Base-by-base conservation (phyloP, 2,113 vertebrate genomes). In the Eleginops maclovinus region DNA sequence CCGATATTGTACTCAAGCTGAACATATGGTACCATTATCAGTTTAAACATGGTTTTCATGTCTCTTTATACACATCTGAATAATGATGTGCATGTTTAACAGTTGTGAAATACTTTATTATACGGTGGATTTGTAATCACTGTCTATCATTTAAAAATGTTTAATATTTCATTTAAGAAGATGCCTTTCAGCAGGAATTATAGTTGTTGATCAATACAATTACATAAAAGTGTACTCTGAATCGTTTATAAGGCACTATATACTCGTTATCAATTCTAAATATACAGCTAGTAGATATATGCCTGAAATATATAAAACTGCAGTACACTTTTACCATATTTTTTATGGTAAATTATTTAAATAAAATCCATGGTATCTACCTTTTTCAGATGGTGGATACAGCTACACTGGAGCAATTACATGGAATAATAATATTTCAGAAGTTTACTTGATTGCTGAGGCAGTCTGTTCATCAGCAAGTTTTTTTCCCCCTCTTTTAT, bases 391-490 rank as follows among this genome's bases (percentile, higher is more conserved):
- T 77, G 44, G 13, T 47, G 22, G n/a, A 67, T 43, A 70, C 47
- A 62, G 51, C 70, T 0, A 47, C 28, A 47, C 6, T 7, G 4
- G 11, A 64, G 28, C 69, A 64, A 46, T 77, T 68, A 61, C 54
- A 63, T 17, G 12, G 19, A 80, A 78, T 77, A 75, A 83, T 86
- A 84, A 87, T 67, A 84, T 79, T 83, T 86, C 77, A 75, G 53
- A 87, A 88, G 86, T 82, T 85, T 84, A 67, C 90, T 88, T 89
- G 81, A 91, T 83, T 90, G 84, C 91, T 86, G 87, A 91, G 83
- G 89, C 93, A 93, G 81, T 89, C 89, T 92, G 90, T 91, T 94
- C 89, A 93, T 91, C 91, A 89, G 81, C 81, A 79, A 77, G 68
- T 56, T 73, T 81, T 68, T 78, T 84, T 68, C 26, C 68, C 56